phyloP scores from a whole-genome alignment of 2,797 vertebrate genomes.

The Tiaroga cobitis region DNA sequence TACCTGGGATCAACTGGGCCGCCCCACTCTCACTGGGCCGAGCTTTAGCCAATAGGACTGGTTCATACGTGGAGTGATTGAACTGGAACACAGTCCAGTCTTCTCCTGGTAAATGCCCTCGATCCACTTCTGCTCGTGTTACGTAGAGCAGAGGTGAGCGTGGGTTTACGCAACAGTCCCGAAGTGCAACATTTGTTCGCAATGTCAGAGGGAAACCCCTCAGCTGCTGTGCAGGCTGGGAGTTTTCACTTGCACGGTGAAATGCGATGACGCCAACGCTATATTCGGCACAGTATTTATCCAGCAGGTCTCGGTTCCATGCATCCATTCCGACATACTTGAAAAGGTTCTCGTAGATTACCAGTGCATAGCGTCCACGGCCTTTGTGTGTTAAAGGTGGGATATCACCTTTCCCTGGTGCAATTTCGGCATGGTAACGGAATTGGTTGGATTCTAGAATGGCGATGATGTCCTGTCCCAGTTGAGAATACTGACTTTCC shows the following conservation, averaged over 20 bases:
- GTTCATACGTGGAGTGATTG: constrained; percentile 94
- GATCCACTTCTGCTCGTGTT: constrained; percentile 86
- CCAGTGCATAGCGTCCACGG: constrained; percentile 87
- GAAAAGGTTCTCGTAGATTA: constrained; percentile 95
- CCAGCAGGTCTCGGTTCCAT: constrained; percentile 93
- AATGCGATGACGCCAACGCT: constrained; percentile 96
- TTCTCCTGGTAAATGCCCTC: constrained; percentile 88
- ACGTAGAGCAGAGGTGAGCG: constrained; percentile 89
- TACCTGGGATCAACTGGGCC: constrained; percentile 62
- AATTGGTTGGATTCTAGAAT: constrained; percentile 94
- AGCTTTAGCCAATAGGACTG: constrained; percentile 85
- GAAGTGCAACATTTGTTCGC: constrained; percentile 89
- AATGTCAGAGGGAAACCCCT: constrained; percentile 88
- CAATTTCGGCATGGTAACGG: constrained; percentile 92
- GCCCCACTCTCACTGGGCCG: constrained; percentile 72
- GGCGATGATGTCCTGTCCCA: constrained; percentile 94
- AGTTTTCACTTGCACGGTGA: constrained; percentile 95
- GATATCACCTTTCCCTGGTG: constrained; percentile 92
- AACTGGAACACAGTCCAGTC: constrained; percentile 95
- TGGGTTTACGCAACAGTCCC: constrained; percentile 89
- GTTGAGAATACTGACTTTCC: constrained; percentile 96
- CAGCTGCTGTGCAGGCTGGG: constrained; percentile 82
- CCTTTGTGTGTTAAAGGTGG: constrained; percentile 91
- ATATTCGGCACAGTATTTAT: constrained; percentile 97
- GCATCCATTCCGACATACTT: constrained; percentile 94